phyloP scores from a whole-genome alignment of 1,140 invertebrate species.

The Sinella curviseta region DNA sequence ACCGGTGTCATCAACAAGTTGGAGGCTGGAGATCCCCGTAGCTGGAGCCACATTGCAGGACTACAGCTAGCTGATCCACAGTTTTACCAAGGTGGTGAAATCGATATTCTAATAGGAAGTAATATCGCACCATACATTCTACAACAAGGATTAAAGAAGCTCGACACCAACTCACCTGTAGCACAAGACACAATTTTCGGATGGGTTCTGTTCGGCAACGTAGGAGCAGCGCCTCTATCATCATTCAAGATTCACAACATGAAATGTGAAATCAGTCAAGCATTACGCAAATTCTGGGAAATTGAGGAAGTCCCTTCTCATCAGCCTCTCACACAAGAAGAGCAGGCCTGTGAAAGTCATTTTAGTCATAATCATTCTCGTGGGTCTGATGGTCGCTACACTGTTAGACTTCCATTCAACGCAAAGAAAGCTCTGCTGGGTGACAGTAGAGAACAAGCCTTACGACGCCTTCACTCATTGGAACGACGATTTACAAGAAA shows the following conservation, averaged over 20 bases:
- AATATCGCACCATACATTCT: not conserved
- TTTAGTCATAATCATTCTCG: slow-evolving; percentile 38
- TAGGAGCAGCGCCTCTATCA: not conserved
- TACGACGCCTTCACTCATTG: not conserved
- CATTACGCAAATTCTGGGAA: not conserved
- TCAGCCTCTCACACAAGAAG: slow-evolving; percentile 1
- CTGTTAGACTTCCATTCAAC: slow-evolving; percentile 45
- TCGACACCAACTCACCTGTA: not conserved
- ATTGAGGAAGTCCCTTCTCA: slow-evolving; percentile 35
- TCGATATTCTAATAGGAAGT: not conserved
- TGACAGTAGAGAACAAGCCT: slow-evolving; percentile 30
- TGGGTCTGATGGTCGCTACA: slow-evolving; percentile 39
- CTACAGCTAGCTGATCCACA: not conserved
- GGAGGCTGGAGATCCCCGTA: not conserved
- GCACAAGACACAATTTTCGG: not conserved
- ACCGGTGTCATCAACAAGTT: not conserved
- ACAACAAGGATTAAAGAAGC: not conserved
- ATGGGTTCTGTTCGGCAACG: not conserved
- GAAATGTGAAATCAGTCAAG: not conserved
- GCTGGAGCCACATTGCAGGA: not conserved
- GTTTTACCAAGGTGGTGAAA: not conserved
- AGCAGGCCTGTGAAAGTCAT: slow-evolving; percentile 44
- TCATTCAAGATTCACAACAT: not conserved
- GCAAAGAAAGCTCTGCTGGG: slow-evolving; percentile 30
- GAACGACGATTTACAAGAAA: not conserved